Evolutionary conservation across 2,797 vertebrate species (phyloP).

Genomic region (Takifugu rubripes): DNA sequence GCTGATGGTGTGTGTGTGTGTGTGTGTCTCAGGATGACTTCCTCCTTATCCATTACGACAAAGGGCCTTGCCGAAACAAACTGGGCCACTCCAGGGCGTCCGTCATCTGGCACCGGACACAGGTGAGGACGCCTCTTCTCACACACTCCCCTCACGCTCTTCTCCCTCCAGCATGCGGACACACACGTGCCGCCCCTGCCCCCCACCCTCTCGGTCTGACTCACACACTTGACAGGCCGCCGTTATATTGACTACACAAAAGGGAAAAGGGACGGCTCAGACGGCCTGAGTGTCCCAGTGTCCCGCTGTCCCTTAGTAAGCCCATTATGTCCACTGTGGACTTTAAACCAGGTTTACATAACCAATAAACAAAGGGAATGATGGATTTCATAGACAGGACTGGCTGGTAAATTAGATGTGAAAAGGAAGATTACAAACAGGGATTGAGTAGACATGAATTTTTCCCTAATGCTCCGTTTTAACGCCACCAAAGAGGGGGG

Average conservation of each 20-base stretch:
- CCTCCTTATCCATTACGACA: constrained; percentile 97
- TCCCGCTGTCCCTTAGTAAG: constrained; percentile 22
- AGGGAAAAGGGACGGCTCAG: constrained; percentile 25
- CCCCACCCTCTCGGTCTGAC: constrained; percentile 10
- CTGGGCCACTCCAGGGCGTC: constrained; percentile 97
- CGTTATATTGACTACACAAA: constrained; percentile 46
- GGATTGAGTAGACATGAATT: constrained; percentile 16
- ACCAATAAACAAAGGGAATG: constrained; percentile 16
- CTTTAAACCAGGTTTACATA: constrained; percentile 1
- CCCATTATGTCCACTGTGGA: constrained; percentile 13
- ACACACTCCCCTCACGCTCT: background rate
- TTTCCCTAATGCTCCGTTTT: background rate
- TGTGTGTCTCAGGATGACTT: constrained; percentile 88
- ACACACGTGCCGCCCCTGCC: constrained; percentile 39
- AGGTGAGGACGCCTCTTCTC: constrained; percentile 75
- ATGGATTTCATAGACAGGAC: constrained; percentile 8
- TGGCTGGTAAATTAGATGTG: constrained; percentile 2
- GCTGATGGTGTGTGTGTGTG: constrained; percentile 38
- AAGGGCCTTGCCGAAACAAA: constrained; percentile 98
- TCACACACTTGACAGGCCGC: constrained; percentile 5
- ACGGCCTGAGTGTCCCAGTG: constrained; percentile 18
- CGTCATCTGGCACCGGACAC: constrained; percentile 99
- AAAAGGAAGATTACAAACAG: constrained; percentile 9
- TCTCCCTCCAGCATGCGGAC: constrained; percentile 39
- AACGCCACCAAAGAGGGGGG: no score